Evolutionary conservation across 2,797 vertebrate species (phyloP).

Genomic region (Arvicola amphibius): DNA sequence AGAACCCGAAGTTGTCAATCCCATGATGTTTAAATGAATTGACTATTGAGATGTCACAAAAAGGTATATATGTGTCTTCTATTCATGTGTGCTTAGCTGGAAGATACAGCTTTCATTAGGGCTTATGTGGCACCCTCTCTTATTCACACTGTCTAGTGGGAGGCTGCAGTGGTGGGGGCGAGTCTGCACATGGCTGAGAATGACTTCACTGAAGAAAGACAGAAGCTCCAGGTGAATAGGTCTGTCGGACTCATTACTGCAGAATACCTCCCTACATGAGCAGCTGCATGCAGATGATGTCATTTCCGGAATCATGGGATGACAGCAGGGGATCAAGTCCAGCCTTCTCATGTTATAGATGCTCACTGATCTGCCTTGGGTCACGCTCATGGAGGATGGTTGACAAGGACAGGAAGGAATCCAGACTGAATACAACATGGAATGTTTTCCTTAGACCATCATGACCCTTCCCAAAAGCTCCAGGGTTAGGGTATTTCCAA

Average conservation of each 20-base stretch:
- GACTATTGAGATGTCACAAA: not conserved
- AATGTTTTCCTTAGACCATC: slow-evolving; percentile 16
- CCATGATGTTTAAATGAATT: not conserved
- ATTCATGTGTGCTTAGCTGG: not conserved
- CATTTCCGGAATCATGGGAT: slow-evolving; percentile 24
- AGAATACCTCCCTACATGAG: slow-evolving; percentile 14
- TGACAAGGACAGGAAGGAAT: slow-evolving; percentile 4
- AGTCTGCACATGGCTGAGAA: not conserved
- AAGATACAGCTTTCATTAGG: not conserved
- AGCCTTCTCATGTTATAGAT: slow-evolving; percentile 26
- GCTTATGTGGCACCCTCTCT: not conserved
- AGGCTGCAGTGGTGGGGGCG: not conserved
- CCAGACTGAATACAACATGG: not conserved
- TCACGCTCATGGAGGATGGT: not conserved
- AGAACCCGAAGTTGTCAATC: not conserved
- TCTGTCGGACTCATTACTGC: not conserved
- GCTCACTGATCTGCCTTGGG: not conserved
- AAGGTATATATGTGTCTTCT: not conserved
- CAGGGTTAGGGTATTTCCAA: not conserved
- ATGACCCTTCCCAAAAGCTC: not conserved
- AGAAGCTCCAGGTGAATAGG: not conserved
- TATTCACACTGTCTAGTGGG: not conserved
- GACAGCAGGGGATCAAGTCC: not conserved
- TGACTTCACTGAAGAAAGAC: not conserved
- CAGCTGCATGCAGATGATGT: not conserved